Percentiles rank a stretch among this genome's conserved stretches.
phyloP scores from a whole-genome alignment of 2,113 vertebrate genomes.

The Ictidomys tridecemlineatus region DNA sequence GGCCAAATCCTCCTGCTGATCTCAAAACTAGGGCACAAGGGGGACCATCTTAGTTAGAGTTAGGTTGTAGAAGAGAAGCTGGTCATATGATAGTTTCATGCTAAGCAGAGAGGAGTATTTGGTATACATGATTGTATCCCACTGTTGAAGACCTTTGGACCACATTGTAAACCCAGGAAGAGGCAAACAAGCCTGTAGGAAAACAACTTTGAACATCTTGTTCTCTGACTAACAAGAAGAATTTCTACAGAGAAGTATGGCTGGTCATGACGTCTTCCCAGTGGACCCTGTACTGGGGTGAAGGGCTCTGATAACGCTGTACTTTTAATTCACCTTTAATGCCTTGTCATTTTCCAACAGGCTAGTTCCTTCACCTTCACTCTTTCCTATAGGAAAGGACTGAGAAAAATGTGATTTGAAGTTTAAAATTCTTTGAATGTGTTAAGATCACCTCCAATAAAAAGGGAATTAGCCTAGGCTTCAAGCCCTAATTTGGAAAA shows the following conservation, averaged over 20 bases:
- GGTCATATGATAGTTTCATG: slow-evolving; percentile 47
- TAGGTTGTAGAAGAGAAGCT: slow-evolving; percentile 44
- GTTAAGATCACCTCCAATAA: slow-evolving; percentile 4
- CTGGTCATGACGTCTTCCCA: slow-evolving; percentile 38
- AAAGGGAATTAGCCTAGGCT: background rate
- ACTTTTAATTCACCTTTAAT: slow-evolving; percentile 48
- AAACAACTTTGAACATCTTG: slow-evolving; percentile 75
- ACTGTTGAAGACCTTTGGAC: slow-evolving; percentile 78
- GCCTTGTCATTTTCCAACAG: slow-evolving; percentile 47
- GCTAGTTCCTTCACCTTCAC: slow-evolving; percentile 15
- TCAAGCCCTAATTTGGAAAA: slow-evolving; percentile 58
- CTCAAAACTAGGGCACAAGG: background rate
- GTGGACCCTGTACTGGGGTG: slow-evolving; percentile 53
- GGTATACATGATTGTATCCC: slow-evolving; percentile 5
- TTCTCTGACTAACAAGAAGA: slow-evolving; percentile 62
- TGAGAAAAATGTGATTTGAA: slow-evolving; percentile 18
- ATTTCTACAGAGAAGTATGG: slow-evolving; percentile 62
- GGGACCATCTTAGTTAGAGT: background rate
- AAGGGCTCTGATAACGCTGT: slow-evolving; percentile 17
- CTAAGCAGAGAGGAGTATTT: slow-evolving; percentile 46
- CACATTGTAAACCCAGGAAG: slow-evolving; percentile 65
- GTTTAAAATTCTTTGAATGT: slow-evolving; percentile 52
- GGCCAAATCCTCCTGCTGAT: background rate
- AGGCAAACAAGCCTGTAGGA: slow-evolving; percentile 67
- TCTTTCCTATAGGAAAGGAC: slow-evolving; percentile 22